Conservation (phyloP, 1,140 invertebrate species). For the Drosophila ohnishii region DNA sequence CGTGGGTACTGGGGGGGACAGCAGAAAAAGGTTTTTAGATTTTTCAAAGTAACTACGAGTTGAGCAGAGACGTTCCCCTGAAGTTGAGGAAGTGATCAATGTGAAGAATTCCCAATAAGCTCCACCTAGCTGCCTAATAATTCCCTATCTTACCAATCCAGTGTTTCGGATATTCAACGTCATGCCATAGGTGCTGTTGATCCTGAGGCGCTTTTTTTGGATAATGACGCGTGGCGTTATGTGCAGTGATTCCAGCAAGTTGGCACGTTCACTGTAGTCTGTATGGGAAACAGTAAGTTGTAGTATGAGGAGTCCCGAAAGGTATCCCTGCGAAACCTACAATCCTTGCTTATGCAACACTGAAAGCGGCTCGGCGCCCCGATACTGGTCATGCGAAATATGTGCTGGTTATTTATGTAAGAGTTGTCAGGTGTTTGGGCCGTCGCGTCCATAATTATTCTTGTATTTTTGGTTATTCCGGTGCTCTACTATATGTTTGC, state of each 20-base stretch:
- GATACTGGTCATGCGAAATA: not conserved
- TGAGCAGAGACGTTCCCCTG: no score
- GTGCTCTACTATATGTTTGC: not conserved
- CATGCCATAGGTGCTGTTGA: constrained; percentile 45
- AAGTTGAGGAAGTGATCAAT: no score
- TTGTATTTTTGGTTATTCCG: not conserved
- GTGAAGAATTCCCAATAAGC: no score
- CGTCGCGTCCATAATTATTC: not conserved
- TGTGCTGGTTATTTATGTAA: not conserved
- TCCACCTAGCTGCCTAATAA: no score
- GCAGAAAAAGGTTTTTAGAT: no score
- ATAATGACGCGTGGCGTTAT: constrained; percentile 58
- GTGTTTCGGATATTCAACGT: constrained; percentile 49
- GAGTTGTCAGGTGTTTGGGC: not conserved
- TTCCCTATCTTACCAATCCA: constrained; percentile 51
- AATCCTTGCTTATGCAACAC: constrained; percentile 61
- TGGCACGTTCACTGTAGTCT: constrained; percentile 60
- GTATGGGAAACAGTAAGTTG: no score
- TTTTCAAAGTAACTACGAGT: no score
- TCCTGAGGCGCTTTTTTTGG: constrained; percentile 21
- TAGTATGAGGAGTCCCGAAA: not conserved
- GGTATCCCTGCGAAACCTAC: constrained; percentile 21
- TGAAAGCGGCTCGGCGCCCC: not conserved
- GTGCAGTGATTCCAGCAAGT: constrained; percentile 56
- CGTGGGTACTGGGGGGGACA: constrained; percentile 56